Conservation (phyloP, 2,797 vertebrate genomes). For the Peromyscus eremicus region DNA sequence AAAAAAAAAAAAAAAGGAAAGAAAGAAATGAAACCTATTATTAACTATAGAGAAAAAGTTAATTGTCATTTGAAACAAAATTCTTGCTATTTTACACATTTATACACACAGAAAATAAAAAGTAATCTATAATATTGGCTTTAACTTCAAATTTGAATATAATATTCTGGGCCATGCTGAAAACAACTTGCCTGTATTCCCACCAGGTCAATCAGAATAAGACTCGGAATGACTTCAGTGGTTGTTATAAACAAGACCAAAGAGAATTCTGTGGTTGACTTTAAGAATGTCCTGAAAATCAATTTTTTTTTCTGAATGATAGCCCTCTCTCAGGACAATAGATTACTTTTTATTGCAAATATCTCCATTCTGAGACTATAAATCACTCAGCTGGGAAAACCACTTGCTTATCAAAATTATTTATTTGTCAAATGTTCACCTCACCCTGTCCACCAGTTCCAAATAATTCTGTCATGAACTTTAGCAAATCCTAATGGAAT, state of each 20-base stretch:
- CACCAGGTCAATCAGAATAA: not conserved
- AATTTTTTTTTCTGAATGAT: constrained; percentile 5
- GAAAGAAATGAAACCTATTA: not conserved
- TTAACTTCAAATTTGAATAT: not conserved
- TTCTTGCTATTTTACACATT: not conserved
- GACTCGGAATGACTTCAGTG: not conserved
- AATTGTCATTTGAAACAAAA: not conserved
- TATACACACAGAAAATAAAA: not conserved
- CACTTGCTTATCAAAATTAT: constrained; percentile 51
- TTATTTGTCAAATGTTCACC: not conserved
- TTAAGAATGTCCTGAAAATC: not conserved
- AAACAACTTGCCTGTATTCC: not conserved
- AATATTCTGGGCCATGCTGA: not conserved
- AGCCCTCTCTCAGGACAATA: not conserved
- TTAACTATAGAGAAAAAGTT: not conserved
- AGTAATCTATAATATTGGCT: not conserved
- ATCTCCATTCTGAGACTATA: not conserved
- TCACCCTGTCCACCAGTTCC: not conserved
- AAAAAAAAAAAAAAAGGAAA: too few species aligned
- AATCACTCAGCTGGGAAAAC: not conserved
- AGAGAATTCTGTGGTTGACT: not conserved
- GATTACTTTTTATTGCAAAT: constrained; percentile 6
- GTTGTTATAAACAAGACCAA: not conserved
- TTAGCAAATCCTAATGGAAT: not conserved
- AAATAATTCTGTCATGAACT: not conserved